Conservation (phyloP, 2,113 vertebrate species). For the Manacus vitellinus region DNA sequence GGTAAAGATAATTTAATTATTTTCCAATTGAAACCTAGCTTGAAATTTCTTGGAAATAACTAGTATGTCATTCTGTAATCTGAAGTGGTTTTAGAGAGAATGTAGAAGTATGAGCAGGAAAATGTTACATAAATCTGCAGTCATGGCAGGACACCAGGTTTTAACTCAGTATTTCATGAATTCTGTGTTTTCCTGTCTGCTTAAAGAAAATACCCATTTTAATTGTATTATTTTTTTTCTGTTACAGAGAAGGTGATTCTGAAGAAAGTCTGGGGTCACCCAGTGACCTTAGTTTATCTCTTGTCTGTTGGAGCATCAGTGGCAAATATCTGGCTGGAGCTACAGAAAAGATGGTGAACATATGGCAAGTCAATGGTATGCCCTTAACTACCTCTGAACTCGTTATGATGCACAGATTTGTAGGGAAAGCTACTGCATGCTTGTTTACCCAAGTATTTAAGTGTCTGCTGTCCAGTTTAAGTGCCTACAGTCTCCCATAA, state of each 20-base stretch:
- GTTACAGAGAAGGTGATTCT: conserved; percentile 81
- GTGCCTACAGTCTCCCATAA: background rate
- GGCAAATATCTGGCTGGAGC: conserved; percentile 93
- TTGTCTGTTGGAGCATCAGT: conserved; percentile 93
- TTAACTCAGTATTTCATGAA: background rate
- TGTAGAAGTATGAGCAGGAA: background rate
- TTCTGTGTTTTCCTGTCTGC: background rate
- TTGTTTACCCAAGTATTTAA: background rate
- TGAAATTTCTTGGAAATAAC: background rate
- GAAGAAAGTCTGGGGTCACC: conserved; percentile 90
- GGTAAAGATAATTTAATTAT: background rate
- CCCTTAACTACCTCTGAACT: background rate
- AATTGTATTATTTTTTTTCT: background rate
- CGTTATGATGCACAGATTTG: rapidly evolving
- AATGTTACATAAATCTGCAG: background rate
- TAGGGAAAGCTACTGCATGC: background rate
- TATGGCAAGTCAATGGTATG: conserved; percentile 97
- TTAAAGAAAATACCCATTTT: background rate
- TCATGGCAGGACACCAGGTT: background rate
- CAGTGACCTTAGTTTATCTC: conserved; percentile 87
- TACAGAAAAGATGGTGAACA: conserved; percentile 95
- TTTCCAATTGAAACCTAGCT: background rate
- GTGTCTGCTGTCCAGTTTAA: background rate
- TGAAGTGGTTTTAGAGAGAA: background rate
- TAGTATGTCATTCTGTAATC: background rate